phyloP scores from a whole-genome alignment of 2,888 invertebrate genomes.

The Acanthosepion pharaonis region DNA sequence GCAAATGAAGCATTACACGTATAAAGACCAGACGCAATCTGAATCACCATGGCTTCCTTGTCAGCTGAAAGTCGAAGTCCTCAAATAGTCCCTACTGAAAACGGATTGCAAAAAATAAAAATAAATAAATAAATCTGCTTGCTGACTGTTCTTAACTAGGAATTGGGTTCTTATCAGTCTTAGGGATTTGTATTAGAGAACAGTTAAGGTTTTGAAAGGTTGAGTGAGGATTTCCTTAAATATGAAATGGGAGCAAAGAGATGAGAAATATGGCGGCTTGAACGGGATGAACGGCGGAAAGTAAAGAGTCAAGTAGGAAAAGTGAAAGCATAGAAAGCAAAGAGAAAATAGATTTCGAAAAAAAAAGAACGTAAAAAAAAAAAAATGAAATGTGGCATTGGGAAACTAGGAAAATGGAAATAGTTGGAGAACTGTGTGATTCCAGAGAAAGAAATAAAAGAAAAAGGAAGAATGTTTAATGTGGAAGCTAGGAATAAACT shows the following conservation, averaged over 20 bases:
- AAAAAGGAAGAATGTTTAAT: too few species aligned
- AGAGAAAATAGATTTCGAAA: not conserved
- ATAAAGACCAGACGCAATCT: not conserved
- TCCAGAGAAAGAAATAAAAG: not conserved
- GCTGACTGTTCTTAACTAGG: not conserved
- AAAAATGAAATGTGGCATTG: too few species aligned
- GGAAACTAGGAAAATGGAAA: not conserved
- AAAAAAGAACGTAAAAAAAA: not conserved
- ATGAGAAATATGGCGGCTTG: not conserved
- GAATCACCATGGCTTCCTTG: not conserved
- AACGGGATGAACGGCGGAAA: not conserved
- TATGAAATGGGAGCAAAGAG: not conserved
- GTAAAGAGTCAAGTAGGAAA: not conserved
- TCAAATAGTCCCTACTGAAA: constrained; percentile 4
- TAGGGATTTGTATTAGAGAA: not conserved
- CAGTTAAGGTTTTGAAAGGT: not conserved
- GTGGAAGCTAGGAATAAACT: not conserved
- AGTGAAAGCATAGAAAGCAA: not conserved
- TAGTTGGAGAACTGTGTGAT: not conserved
- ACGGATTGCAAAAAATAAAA: not conserved
- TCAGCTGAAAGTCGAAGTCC: not conserved
- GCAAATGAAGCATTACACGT: constrained; percentile 10
- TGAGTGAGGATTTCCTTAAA: not conserved
- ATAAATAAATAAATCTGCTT: not conserved
- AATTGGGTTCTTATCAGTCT: not conserved